Conservation (phyloP, 1,140 invertebrate genomes). For the Trigoniulus corallinus region DNA sequence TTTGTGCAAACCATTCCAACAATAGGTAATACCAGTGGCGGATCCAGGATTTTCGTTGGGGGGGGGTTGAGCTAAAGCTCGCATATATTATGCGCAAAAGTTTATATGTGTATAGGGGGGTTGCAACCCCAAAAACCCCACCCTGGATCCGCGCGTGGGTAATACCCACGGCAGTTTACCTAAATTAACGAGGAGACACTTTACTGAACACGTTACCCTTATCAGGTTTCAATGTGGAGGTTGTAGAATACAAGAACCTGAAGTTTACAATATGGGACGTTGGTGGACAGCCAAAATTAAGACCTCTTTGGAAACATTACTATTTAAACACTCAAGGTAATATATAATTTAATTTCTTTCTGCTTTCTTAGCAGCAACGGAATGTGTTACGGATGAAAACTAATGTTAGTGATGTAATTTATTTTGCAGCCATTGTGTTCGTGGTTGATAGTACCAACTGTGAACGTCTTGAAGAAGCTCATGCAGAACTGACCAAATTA, state of each 20-base stretch:
- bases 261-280: conserved; percentile 42
- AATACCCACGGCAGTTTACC: no score
- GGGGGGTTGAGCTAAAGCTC: no score
- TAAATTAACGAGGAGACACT: no score
- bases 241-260: conserved; percentile 38
- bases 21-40: no score
- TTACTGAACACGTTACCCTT: no score
- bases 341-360: background rate
- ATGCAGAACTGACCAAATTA: conserved; percentile 33
- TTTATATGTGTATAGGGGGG: no score
- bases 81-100: no score
- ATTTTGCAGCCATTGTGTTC: conserved; percentile 33
- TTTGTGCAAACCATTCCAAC: conserved; percentile 36
- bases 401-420: no score
- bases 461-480: conserved; percentile 32
- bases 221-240: conserved; percentile 39
- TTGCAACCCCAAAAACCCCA: no score
- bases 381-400: no score
- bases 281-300: conserved; percentile 38
- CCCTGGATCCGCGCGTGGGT: no score
- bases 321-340: conserved; percentile 34
- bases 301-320: conserved; percentile 40
- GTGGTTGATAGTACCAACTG: conserved; percentile 35
- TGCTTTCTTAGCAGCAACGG: background rate
- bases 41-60: no score